Evolutionary conservation across 2,797 vertebrate genomes (phyloP).

Genomic region (Avahi laniger): DNA sequence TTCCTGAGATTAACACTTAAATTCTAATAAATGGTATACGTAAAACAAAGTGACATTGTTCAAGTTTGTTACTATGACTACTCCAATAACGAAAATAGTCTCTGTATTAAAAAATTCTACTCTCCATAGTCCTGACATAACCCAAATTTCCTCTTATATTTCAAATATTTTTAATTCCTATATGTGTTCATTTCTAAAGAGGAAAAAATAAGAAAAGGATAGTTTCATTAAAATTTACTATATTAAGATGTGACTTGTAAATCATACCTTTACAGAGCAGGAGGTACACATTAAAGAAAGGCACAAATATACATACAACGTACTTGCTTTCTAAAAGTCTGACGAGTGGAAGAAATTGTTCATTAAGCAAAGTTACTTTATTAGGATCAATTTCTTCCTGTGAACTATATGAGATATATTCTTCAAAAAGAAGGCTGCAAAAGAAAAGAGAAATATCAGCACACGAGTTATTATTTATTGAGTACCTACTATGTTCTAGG

Average conservation of each 20-base stretch:
- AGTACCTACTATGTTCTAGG: background rate
- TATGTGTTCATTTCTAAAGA: background rate
- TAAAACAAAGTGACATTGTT: background rate
- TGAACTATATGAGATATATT: slow-evolving; percentile 87
- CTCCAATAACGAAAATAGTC: background rate
- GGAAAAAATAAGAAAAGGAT: background rate
- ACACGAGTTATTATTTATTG: background rate
- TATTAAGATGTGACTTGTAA: background rate
- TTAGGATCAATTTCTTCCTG: slow-evolving; percentile 76
- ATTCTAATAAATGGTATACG: background rate
- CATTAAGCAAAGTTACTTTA: slow-evolving; percentile 82
- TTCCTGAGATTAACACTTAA: background rate
- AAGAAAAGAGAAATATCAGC: slow-evolving; percentile 59
- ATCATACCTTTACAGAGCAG: background rate
- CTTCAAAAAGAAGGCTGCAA: slow-evolving; percentile 90
- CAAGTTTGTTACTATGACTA: background rate
- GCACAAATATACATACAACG: slow-evolving; percentile 61
- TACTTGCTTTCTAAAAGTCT: slow-evolving; percentile 94
- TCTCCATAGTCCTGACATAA: background rate
- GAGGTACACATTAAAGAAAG: background rate
- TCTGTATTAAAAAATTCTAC: background rate
- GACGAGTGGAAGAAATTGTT: slow-evolving; percentile 89
- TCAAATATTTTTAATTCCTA: slow-evolving; percentile 26
- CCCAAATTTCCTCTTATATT: background rate
- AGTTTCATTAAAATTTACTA: background rate